phyloP scores from a whole-genome alignment of 2,113 vertebrate species.

The Epinephelus fuscoguttatus region DNA sequence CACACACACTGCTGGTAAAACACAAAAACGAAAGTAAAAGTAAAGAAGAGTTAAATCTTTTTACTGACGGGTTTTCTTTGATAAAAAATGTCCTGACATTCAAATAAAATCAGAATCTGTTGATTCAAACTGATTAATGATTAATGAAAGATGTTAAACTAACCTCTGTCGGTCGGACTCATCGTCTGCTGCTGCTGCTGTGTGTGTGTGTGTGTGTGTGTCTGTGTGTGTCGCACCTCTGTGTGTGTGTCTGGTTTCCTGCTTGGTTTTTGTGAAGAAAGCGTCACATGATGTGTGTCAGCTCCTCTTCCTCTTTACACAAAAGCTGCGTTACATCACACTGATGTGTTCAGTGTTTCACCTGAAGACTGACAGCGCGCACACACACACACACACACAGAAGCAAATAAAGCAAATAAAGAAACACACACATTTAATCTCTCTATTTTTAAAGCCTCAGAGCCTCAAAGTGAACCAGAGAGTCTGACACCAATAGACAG shows the following conservation, averaged over 20 bases:
- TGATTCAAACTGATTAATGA: fast-evolving
- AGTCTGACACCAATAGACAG: too few relatives aligned
- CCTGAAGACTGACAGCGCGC: too few relatives aligned
- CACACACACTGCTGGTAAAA: neutral
- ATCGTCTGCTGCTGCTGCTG: constrained; percentile 16
- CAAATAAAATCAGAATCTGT: neutral
- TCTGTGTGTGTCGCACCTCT: neutral
- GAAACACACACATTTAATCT: neutral
- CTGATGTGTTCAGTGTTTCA: too few relatives aligned
- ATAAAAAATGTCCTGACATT: fast-evolving
- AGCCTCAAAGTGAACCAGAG: neutral
- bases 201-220: neutral
- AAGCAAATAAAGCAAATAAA: too few relatives aligned
- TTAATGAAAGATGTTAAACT: neutral
- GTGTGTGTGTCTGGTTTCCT: neutral
- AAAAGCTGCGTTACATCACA: too few relatives aligned
- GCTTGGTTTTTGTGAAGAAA: neutral
- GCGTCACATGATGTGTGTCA: constrained; percentile 38
- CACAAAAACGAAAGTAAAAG: constrained; percentile 65
- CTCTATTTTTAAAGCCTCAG: too few relatives aligned
- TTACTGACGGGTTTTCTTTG: too few relatives aligned
- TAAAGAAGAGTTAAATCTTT: fast-evolving
- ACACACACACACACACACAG: too few relatives aligned
- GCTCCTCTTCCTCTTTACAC: neutral
- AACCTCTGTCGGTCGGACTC: constrained; percentile 25